Conservation (phyloP, 1,140 invertebrate genomes). For the Matsumurasca onukii region DNA sequence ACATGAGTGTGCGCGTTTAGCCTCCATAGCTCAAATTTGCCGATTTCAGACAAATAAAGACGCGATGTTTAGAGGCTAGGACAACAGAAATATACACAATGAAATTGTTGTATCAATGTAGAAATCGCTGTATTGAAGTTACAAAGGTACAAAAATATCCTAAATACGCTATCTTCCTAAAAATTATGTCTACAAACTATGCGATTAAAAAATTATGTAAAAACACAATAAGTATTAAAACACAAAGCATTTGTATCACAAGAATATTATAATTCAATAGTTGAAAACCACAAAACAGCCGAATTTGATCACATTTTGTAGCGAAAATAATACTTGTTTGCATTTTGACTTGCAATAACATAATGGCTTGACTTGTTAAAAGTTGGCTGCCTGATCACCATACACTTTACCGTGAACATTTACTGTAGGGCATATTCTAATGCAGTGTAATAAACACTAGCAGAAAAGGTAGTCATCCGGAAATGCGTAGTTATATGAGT, state of each 20-base stretch:
- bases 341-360: background rate
- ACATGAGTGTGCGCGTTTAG: too few relatives aligned
- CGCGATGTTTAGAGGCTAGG: too few relatives aligned
- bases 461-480: too few relatives aligned
- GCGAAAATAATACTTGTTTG: background rate
- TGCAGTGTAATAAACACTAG: too few relatives aligned
- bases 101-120: background rate
- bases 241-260: constrained; percentile 15
- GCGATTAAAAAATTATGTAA: constrained; percentile 7
- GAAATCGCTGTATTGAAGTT: constrained; percentile 6
- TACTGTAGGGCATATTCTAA: too few relatives aligned
- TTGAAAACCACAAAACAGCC: background rate
- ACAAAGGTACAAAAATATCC: constrained; percentile 20
- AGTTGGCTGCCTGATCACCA: too few relatives aligned
- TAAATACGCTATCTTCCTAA: constrained; percentile 5
- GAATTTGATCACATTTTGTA: background rate
- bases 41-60: too few relatives aligned
- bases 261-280: background rate
- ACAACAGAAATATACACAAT: too few relatives aligned
- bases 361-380: too few relatives aligned
- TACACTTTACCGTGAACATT: too few relatives aligned
- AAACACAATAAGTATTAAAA: constrained; percentile 11
- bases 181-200: background rate
- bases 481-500: too few relatives aligned
- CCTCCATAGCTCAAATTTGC: too few relatives aligned